These are phyloP conservation scores for Eupithecia centaureata DNA, from an alignment of 2,888 invertebrate species.

Conservation along the genomic window DNA sequence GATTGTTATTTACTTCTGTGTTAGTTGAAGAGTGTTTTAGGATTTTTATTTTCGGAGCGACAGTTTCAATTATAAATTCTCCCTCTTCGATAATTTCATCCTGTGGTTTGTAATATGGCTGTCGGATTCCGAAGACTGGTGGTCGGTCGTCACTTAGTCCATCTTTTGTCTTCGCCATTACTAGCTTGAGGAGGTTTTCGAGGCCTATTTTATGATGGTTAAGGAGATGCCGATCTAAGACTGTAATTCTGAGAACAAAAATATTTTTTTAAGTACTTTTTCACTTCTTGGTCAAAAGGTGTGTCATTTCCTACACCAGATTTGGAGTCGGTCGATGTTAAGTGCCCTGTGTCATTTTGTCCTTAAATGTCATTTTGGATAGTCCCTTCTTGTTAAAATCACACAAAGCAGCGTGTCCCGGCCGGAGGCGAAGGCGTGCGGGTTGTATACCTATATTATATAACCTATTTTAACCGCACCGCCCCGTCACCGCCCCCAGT, in stretches of 20 bases:
- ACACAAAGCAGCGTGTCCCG: too few relatives aligned
- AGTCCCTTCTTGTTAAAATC: too few relatives aligned
- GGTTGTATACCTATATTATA: too few relatives aligned
- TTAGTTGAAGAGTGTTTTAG: conserved; percentile 66
- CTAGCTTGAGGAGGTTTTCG: conserved; percentile 69
- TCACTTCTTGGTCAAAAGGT: too few relatives aligned
- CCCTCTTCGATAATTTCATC: conserved; percentile 66
- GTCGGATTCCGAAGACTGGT: conserved; percentile 51
- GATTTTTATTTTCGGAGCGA: conserved; percentile 68
- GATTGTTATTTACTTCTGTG: conserved; percentile 52
- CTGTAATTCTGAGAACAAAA: conserved; percentile 68
- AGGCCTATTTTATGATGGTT: conserved; percentile 73
- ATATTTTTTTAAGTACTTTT: neutral
- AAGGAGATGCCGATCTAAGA: conserved; percentile 71
- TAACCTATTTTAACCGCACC: too few relatives aligned
- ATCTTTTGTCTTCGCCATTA: conserved; percentile 74
- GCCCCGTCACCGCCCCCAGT: too few relatives aligned
- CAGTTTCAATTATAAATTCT: conserved; percentile 71
- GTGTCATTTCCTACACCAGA: too few relatives aligned
- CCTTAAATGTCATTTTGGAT: too few relatives aligned
- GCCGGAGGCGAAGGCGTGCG: too few relatives aligned
- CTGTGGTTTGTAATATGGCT: conserved; percentile 64
- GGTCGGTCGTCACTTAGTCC: conserved; percentile 58
- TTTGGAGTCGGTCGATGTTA: too few relatives aligned
- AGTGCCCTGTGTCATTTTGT: too few relatives aligned